phyloP scores from a whole-genome alignment of 2,113 vertebrate genomes.

The Eulemur rufifrons region DNA sequence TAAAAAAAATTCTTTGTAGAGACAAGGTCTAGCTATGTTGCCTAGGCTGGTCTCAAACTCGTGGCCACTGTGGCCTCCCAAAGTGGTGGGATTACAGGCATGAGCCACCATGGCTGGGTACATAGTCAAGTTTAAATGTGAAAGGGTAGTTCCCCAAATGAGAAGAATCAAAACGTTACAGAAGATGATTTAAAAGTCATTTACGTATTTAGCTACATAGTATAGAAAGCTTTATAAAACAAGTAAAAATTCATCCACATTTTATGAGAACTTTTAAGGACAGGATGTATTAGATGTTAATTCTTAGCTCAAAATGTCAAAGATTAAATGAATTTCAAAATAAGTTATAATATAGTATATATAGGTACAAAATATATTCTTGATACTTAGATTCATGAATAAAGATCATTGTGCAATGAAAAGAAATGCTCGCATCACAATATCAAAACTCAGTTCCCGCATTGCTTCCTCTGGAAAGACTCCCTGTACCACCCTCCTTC shows the following conservation, averaged over 20 bases:
- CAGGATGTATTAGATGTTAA: not conserved
- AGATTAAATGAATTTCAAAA: not conserved
- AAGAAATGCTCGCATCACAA: not conserved
- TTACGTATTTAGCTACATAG: not conserved
- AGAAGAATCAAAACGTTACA: not conserved
- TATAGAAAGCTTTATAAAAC: not conserved
- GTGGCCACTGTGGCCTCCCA: no score
- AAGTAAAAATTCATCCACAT: not conserved
- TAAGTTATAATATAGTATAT: not conserved
- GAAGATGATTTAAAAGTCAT: not conserved
- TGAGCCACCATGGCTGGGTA: no score
- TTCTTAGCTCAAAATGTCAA: not conserved
- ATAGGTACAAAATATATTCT: not conserved
- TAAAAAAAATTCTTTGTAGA: no score
- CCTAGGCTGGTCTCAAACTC: no score
- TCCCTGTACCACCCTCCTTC: not conserved
- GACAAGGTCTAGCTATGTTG: no score
- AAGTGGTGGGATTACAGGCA: no score
- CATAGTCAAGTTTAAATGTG: not conserved
- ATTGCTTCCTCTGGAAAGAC: not conserved
- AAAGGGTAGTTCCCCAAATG: not conserved
- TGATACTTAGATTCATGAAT: not conserved
- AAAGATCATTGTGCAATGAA: not conserved
- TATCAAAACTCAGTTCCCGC: not conserved
- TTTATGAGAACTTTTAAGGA: constrained; percentile 5